These are phyloP conservation scores for Macquaria australasica DNA, from an alignment of 2,113 vertebrate genomes.

Conservation along the genomic window DNA sequence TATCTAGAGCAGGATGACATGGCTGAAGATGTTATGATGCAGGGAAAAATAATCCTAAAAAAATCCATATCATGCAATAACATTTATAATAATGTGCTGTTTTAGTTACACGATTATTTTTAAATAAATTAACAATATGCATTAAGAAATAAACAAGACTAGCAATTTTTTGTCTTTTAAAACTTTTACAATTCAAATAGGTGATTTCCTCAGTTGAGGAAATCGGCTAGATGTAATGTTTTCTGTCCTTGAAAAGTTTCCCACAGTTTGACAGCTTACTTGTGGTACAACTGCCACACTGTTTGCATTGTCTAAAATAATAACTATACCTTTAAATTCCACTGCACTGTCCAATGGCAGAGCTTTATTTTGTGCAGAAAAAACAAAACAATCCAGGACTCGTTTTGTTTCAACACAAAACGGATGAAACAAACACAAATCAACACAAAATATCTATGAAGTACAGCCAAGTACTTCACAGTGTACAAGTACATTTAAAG, in stretches of 20 bases:
- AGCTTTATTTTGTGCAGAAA: neutral
- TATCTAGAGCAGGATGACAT: neutral
- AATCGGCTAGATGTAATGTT: neutral
- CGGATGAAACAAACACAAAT: slow-evolving; percentile 1
- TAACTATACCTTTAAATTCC: neutral
- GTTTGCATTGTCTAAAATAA: neutral
- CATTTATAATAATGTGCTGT: neutral
- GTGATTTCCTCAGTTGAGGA: neutral
- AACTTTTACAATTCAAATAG: neutral
- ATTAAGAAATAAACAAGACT: neutral
- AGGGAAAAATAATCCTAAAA: too few species aligned
- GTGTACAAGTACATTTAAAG: slow-evolving; percentile 19
- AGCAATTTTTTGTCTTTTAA: neutral
- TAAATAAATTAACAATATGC: too few species aligned
- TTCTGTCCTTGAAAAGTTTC: neutral
- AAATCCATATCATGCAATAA: neutral
- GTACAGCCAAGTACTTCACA: neutral
- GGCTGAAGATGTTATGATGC: neutral
- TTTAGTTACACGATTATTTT: too few species aligned
- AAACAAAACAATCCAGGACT: neutral
- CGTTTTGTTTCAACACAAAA: slow-evolving; percentile 5
- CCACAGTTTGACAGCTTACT: neutral
- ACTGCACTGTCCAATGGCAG: neutral
- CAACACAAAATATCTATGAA: slow-evolving; percentile 4
- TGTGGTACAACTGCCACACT: too few species aligned